Evolutionary conservation across 2,888 invertebrate genomes (phyloP).

Genomic region (Horisme vitalbata): DNA sequence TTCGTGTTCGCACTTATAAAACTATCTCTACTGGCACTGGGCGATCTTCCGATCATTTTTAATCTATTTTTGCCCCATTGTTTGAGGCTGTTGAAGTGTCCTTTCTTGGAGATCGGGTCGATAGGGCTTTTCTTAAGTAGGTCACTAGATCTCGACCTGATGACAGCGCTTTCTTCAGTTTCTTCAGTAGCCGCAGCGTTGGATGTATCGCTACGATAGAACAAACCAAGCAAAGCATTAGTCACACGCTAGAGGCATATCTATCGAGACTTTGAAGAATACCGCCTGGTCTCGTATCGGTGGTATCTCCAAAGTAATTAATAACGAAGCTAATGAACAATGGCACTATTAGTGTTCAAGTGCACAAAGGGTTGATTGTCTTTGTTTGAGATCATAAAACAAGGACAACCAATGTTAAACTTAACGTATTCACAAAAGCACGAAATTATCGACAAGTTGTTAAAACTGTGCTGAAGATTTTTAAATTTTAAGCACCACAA

Average conservation of each 20-base stretch:
- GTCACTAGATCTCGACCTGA: constrained; percentile 89
- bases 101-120: constrained; percentile 79
- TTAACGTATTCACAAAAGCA: constrained; percentile 79
- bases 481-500: constrained; percentile 70
- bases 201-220: constrained; percentile 80
- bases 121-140: constrained; percentile 87
- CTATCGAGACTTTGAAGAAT: constrained; percentile 66
- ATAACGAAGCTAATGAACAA: constrained; percentile 78
- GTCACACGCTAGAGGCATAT: constrained; percentile 81
- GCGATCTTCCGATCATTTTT: constrained; percentile 87
- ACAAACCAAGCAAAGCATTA: constrained; percentile 84
- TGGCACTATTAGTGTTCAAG: constrained; percentile 79
- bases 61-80: constrained; percentile 93
- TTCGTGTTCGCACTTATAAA: constrained; percentile 64
- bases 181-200: constrained; percentile 80
- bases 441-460: constrained; percentile 70
- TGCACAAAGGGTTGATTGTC: constrained; percentile 73
- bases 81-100: constrained; percentile 91
- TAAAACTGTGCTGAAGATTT: constrained; percentile 74
- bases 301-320: constrained; percentile 68
- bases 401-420: constrained; percentile 73
- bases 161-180: constrained; percentile 79
- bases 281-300: constrained; percentile 74
- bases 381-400: constrained; percentile 59
- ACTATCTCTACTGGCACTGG: constrained; percentile 80